These are phyloP conservation scores for Acropora yongei DNA, from an alignment of 64 coral and sea anemone species.

Conservation along the genomic window DNA sequence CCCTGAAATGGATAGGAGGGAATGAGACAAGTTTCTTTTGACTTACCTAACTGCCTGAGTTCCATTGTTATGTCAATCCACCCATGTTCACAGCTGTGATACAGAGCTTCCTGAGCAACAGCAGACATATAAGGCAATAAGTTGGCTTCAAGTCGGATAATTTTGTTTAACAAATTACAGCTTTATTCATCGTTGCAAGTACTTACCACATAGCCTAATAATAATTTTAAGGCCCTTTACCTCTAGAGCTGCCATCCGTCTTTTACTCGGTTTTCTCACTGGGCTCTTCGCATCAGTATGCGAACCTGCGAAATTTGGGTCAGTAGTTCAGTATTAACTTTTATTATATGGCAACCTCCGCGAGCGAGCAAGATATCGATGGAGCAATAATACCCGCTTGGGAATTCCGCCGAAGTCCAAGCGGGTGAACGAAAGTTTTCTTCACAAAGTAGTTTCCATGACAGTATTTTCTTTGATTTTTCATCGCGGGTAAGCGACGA, in stretches of 20 bases:
- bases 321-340: no score
- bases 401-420: no score
- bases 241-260: conserved; percentile 49
- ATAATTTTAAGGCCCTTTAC: neutral
- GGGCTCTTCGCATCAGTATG: neutral
- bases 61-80: conserved; percentile 88
- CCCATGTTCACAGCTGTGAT: conserved; percentile 91
- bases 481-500: no score
- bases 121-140: neutral
- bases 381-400: no score
- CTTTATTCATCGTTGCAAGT: no score
- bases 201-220: neutral
- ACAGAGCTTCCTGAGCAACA: conserved; percentile 77
- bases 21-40: neutral
- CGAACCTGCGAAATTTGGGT: neutral
- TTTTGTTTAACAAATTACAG: neutral
- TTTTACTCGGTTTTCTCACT: conserved; percentile 39
- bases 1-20: no score
- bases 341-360: no score
- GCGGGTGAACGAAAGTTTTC: no score
- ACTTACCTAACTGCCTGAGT: conserved; percentile 80
- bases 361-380: no score
- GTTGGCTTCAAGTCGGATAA: no score
- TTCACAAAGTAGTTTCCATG: no score
- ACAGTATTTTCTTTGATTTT: no score